Base-by-base conservation (phyloP, 2,113 vertebrate species). In the Litocranius walleri region DNA sequence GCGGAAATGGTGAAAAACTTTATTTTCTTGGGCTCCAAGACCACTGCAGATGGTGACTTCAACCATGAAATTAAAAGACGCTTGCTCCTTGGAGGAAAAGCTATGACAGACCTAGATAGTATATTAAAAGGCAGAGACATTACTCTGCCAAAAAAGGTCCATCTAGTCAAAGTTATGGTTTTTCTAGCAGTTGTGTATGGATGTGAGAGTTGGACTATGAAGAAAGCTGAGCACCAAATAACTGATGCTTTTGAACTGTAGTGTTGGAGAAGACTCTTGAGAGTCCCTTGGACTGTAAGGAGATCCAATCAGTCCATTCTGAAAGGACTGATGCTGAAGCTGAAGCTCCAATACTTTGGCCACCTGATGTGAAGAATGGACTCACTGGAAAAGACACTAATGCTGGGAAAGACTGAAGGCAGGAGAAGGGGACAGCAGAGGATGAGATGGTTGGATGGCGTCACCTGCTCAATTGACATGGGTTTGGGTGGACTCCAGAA, bases 331-430 rank as follows among this genome's bases (percentile, higher is more conserved):
- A 71, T 11, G n/a, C n/a, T 36, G n/a, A 71, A 71, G n/a, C 64
- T 71, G 19, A 71, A 71, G 19, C 67, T 71, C 67, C n/a, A 36
- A 23, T 71, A 40, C 19, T 71, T 71, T 36, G n/a, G 9, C 67
- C n/a, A 36, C 67, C 19, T 40, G 9, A 71, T 36, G 5, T 0
- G 1, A 71, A 71, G 10, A 71, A 23, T 0, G 5, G n/a, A 71
- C 19, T 36, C 19, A 40, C 5, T 71, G 19, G 67, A 71, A 71
- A 71, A 71, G 19, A 40, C 19, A 19, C n/a, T 71, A 8, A 12
- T 40, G 3, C n/a, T 40, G n/a, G n/a, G n/a, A 21, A 23, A 12
- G 9, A 71, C 0, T 71, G 67, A 40, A 40, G n/a, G 67, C 67
- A 36, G 19, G 17, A 71, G 67, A 71, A 71, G 67, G 67, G 67